These are phyloP conservation scores for Rhea pennata DNA, from an alignment of 2,113 vertebrate species.

Conservation along the genomic window DNA sequence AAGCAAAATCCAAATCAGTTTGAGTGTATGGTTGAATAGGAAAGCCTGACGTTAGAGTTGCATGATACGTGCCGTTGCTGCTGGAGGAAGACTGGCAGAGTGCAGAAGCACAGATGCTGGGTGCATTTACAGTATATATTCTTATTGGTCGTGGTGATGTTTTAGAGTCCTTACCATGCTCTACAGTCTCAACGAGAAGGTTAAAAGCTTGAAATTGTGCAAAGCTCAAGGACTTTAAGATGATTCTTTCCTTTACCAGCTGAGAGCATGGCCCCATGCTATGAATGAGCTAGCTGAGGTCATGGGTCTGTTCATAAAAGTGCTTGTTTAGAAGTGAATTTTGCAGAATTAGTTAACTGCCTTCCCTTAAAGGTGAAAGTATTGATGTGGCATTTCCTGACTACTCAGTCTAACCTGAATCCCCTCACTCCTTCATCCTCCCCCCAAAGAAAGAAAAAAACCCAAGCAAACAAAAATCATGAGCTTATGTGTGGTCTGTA, in stretches of 20 bases:
- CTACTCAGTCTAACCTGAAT: not conserved
- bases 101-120: not conserved
- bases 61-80: not conserved
- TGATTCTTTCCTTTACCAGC: not conserved
- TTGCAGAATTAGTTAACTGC: not conserved
- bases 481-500: not conserved
- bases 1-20: not conserved
- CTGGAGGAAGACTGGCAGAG: not conserved
- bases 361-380: not conserved
- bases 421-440: not conserved
- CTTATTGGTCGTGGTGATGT: not conserved
- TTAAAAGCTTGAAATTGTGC: not conserved
- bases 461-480: not conserved
- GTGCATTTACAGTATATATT: accelerated
- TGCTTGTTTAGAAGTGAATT: not conserved
- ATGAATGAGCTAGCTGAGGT: not conserved
- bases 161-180: not conserved
- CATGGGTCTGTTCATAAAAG: not conserved
- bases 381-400: not conserved
- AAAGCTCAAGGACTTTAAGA: not conserved
- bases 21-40: not conserved
- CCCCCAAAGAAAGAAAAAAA: not conserved
- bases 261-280: no score
- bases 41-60: not conserved
- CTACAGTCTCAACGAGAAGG: not conserved